Evolutionary conservation across 2,797 vertebrate genomes (phyloP).

Genomic region (Coreius guichenoti): DNA sequence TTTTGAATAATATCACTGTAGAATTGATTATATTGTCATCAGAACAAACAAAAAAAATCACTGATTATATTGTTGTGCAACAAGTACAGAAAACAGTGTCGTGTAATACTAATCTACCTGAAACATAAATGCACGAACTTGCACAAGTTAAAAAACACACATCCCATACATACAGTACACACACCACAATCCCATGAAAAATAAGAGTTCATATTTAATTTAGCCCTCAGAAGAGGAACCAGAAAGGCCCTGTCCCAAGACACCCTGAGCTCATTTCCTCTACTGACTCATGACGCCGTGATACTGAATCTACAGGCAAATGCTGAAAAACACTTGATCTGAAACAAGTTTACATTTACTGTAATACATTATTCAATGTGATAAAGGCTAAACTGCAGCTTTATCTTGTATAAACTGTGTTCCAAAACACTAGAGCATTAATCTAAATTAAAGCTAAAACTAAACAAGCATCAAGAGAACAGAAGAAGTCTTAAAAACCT

Average conservation of each 20-base stretch:
- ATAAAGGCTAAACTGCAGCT: neutral
- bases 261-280: slow-evolving; percentile 52
- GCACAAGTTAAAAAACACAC: neutral
- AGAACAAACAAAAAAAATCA: neutral
- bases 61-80: neutral
- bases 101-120: neutral
- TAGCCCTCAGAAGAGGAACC: slow-evolving; percentile 43
- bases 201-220: slow-evolving; percentile 16
- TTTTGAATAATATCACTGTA: neutral
- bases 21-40: neutral
- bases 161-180: neutral
- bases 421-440: neutral
- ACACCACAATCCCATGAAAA: neutral
- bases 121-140: neutral
- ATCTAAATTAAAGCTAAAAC: neutral
- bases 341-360: neutral
- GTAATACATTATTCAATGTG: neutral
- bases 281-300: neutral
- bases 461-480: neutral
- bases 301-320: neutral
- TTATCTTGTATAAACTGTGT: neutral
- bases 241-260: neutral
- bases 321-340: neutral
- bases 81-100: neutral
- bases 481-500: neutral